Evolutionary conservation across 1,140 invertebrate genomes (phyloP), one percentile per base, ranked within the genome.

Genomic region (Tetramorium alpestre): DNA sequence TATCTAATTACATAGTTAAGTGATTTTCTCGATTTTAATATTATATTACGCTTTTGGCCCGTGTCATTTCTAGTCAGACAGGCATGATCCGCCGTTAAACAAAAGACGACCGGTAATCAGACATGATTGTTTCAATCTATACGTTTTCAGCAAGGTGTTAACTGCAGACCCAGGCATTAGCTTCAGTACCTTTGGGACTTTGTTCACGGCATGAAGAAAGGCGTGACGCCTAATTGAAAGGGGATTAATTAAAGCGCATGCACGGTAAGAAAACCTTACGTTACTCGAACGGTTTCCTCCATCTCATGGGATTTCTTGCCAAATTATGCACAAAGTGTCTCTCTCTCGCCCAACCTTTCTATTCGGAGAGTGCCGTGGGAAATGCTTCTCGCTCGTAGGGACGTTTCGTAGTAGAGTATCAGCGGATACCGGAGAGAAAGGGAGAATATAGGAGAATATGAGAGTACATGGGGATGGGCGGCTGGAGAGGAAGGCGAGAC

Each of bases 161-260:
- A 85, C 80, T 84, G 64, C 51, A 69, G 62, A 56, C 54, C 70
- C 69, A 70, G 88, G 58, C 81, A 75, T 85, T 80, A 70, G 86
- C 62, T 69, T 90, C 51, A 75, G 87, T 85, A 72, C 88, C 88
- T 87, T 44, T 70, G 84, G 88, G 84, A 89, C 69, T 90, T 90
- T 85, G 86, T 76, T 76, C 81, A 67, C 38, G 22, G 64, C 41
- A 54, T 49, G 51, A 78, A 87, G 88, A 88, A 90, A 62, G 88
- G 89, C 85, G 89, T 87, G 85, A 85, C 58, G 51, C n/a, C 67
- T 91, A 91, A 91, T 91, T 90, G 89, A 89, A 90, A 91, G 87
- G 89, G 87, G 90, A 91, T 91, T 91, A 91, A 91, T 91, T 91
- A 91, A 89, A 72, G 89, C 85, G 70, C 73, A 82, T 82, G 85